Percentiles rank a stretch among this genome's conserved stretches.
Evolutionary conservation across 2,888 invertebrate genomes (phyloP).

Genomic region (Troides helena): DNA sequence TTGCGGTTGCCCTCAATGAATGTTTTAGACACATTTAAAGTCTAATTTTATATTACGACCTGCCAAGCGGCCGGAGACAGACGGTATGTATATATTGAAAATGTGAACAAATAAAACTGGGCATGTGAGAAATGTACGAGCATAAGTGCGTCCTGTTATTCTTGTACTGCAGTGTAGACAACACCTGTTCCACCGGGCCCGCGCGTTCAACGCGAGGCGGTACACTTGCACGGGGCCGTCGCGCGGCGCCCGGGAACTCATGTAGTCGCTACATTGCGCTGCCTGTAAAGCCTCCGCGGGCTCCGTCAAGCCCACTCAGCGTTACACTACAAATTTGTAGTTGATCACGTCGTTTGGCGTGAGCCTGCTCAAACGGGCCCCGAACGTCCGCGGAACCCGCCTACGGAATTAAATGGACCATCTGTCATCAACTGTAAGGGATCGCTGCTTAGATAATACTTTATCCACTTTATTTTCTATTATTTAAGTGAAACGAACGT

Average conservation of each 20-base stretch:
- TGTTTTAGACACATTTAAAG: no score
- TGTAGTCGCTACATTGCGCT: slow-evolving; percentile 20
- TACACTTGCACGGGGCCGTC: slow-evolving; percentile 19
- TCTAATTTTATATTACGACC: no score
- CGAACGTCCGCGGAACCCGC: slow-evolving; percentile 24
- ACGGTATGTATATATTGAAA: no score
- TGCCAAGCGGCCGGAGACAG: no score
- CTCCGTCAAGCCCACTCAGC: background rate
- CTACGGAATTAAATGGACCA: slow-evolving; percentile 27
- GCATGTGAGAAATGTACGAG: no score
- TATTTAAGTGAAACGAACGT: background rate
- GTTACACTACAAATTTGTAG: background rate
- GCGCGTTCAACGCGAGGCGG: slow-evolving; percentile 26
- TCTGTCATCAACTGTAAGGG: slow-evolving; percentile 26
- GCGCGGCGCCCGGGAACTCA: slow-evolving; percentile 12
- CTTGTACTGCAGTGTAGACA: slow-evolving; percentile 23
- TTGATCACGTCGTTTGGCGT: slow-evolving; percentile 6
- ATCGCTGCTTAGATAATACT: slow-evolving; percentile 12
- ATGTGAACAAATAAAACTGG: no score
- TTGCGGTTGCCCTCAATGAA: no score
- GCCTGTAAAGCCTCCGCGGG: background rate
- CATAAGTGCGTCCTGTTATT: background rate
- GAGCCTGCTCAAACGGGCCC: background rate
- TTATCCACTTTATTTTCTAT: background rate
- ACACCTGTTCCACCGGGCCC: slow-evolving; percentile 31